A percentile compares a stretch with the other conserved stretches of the same genome.
phyloP scores from a whole-genome alignment of 2,797 vertebrate species.

The Alauda arvensis region DNA sequence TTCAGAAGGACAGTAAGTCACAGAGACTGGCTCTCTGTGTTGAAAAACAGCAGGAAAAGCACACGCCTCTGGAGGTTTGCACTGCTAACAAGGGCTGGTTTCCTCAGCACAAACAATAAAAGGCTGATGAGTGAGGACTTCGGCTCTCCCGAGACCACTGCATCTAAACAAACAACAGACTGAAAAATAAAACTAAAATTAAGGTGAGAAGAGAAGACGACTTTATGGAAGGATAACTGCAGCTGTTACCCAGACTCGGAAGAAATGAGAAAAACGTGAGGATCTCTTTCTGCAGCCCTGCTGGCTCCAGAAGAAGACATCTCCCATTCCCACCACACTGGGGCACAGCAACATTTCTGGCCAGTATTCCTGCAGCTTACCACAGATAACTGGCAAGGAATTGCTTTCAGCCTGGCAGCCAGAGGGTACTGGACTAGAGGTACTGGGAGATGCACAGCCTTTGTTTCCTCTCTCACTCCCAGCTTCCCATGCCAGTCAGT shows the following conservation, averaged over 20 bases:
- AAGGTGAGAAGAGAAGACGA: constrained; percentile 4
- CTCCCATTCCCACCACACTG: neutral
- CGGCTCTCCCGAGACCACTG: neutral
- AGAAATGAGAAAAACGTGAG: neutral
- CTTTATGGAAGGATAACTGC: neutral
- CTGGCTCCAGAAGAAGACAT: neutral
- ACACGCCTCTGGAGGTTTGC: neutral
- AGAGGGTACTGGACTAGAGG: neutral
- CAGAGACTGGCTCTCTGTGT: neutral
- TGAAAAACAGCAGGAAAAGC: neutral
- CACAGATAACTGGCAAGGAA: neutral
- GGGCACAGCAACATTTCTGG: neutral
- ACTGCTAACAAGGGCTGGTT: constrained; percentile 16
- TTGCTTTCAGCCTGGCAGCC: neutral
- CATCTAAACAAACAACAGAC: constrained; percentile 19
- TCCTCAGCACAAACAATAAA: constrained; percentile 31
- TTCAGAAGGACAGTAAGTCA: neutral
- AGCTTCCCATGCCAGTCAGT: fast-evolving
- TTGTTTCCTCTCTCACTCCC: neutral
- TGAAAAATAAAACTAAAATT: neutral
- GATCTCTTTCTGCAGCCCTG: neutral
- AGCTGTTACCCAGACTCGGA: neutral
- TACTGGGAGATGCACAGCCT: neutral
- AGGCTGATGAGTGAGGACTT: constrained; percentile 32
- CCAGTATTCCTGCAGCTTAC: neutral